phyloP scores from a whole-genome alignment of 1,140 invertebrate genomes.

The Scaptomyza montana region DNA sequence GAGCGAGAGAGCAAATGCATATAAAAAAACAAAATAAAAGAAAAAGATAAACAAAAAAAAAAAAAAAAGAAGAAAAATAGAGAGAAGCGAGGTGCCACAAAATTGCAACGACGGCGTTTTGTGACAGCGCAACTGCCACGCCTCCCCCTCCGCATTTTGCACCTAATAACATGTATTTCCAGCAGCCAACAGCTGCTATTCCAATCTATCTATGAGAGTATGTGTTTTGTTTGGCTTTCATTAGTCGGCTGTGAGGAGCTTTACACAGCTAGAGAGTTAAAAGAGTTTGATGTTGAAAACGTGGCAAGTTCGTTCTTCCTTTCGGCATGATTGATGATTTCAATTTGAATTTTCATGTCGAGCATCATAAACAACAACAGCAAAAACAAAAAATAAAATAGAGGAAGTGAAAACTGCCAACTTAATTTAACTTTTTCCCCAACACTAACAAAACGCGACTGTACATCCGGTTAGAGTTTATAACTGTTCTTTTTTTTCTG shows the following conservation, averaged over 20 bases:
- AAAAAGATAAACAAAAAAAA: slow-evolving; percentile 33
- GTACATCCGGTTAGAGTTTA: slow-evolving; percentile 57
- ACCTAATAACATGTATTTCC: slow-evolving; percentile 68
- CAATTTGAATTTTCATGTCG: slow-evolving; percentile 81
- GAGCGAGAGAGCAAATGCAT: slow-evolving; percentile 38
- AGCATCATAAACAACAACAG: slow-evolving; percentile 59
- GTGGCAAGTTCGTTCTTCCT: slow-evolving; percentile 38
- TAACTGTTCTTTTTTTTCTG: not conserved
- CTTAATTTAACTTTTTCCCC: slow-evolving; percentile 74
- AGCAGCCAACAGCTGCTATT: not conserved
- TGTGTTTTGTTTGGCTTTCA: slow-evolving; percentile 80
- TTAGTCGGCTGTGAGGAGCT: slow-evolving; percentile 56
- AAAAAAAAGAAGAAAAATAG: slow-evolving; percentile 27
- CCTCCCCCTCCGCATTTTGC: slow-evolving; percentile 9
- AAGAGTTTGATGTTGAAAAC: slow-evolving; percentile 28
- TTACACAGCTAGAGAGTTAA: slow-evolving; percentile 24
- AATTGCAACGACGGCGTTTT: slow-evolving; percentile 75
- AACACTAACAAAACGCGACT: slow-evolving; percentile 56
- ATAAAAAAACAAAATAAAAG: slow-evolving; percentile 40
- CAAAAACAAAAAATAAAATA: slow-evolving; percentile 9
- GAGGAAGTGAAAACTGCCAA: slow-evolving; percentile 31
- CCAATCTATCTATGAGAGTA: not conserved
- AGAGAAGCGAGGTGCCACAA: slow-evolving; percentile 61
- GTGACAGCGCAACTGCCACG: slow-evolving; percentile 54
- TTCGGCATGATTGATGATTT: slow-evolving; percentile 78